A percentile compares a stretch with the other conserved stretches of the same genome.
Evolutionary conservation across 1,140 invertebrate genomes (phyloP).

Genomic region (Lasaia peninsularis): DNA sequence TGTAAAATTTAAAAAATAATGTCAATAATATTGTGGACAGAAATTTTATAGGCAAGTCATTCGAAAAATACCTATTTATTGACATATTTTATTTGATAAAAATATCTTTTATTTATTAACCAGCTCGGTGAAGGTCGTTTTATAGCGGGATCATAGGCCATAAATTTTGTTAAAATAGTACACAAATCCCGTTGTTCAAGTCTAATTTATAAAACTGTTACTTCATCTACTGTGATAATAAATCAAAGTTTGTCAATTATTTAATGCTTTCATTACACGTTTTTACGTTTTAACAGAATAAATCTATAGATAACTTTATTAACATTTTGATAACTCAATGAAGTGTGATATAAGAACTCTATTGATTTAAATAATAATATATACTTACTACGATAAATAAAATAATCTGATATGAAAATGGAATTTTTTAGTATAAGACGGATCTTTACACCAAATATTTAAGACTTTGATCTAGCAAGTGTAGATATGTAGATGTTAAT

Average conservation of each 20-base stretch:
- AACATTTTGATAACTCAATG: conserved; percentile 11
- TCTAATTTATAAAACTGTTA: no score
- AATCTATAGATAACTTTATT: background rate
- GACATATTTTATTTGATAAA: no score
- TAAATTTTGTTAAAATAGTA: no score
- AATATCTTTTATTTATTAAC: no score
- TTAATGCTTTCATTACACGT: background rate
- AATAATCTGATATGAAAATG: conserved; percentile 20
- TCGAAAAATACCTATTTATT: no score
- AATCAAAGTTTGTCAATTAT: background rate
- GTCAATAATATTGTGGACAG: no score
- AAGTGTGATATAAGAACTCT: conserved; percentile 27
- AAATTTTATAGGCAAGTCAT: no score
- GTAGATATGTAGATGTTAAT: conserved; percentile 68
- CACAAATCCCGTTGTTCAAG: no score
- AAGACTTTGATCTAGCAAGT: conserved; percentile 61
- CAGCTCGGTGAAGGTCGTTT: no score
- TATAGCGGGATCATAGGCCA: no score
- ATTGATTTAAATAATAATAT: background rate
- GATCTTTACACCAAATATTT: conserved; percentile 76
- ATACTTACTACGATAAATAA: background rate
- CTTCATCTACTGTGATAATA: no score
- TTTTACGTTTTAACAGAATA: conserved; percentile 5
- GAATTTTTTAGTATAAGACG: conserved; percentile 59
- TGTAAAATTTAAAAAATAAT: no score